Percentiles rank a stretch among this genome's conserved stretches.
Evolutionary conservation across 2,888 invertebrate species (phyloP).

Genomic region (Eupeodes latifasciatus): DNA sequence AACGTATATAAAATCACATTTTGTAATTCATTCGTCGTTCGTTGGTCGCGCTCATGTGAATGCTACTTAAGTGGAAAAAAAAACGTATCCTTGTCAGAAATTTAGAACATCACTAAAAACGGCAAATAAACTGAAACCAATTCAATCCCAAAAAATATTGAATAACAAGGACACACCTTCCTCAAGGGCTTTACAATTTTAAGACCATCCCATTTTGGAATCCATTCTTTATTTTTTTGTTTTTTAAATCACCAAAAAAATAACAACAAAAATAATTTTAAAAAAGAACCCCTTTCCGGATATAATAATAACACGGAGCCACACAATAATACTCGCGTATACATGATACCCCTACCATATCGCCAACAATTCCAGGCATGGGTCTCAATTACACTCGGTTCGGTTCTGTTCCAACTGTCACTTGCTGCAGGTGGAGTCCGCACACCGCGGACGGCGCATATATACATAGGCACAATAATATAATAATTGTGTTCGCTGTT

Average conservation of each 20-base stretch:
- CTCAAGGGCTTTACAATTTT: constrained; percentile 25
- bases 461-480: not conserved
- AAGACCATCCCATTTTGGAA: constrained; percentile 62
- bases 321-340: constrained; percentile 28
- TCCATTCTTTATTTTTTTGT: constrained; percentile 33
- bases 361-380: constrained; percentile 34
- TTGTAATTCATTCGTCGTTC: too few relatives aligned
- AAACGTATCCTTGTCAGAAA: too few relatives aligned
- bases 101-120: too few relatives aligned
- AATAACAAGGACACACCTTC: constrained; percentile 45
- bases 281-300: constrained; percentile 63
- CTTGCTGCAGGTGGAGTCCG: constrained; percentile 72
- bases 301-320: constrained; percentile 52
- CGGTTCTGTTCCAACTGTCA: constrained; percentile 60
- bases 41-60: too few relatives aligned
- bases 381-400: constrained; percentile 68
- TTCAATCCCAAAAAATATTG: not conserved
- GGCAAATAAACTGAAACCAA: too few relatives aligned
- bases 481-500: constrained; percentile 50
- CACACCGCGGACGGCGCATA: not conserved
- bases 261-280: constrained; percentile 16
- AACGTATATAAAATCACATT: too few relatives aligned
- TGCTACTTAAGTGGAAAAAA: too few relatives aligned
- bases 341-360: not conserved
- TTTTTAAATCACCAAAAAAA: constrained; percentile 9